Evolutionary conservation across 2,888 invertebrate genomes (phyloP), one percentile per base, ranked within the genome.

Genomic region (Drosophila barbarae): DNA sequence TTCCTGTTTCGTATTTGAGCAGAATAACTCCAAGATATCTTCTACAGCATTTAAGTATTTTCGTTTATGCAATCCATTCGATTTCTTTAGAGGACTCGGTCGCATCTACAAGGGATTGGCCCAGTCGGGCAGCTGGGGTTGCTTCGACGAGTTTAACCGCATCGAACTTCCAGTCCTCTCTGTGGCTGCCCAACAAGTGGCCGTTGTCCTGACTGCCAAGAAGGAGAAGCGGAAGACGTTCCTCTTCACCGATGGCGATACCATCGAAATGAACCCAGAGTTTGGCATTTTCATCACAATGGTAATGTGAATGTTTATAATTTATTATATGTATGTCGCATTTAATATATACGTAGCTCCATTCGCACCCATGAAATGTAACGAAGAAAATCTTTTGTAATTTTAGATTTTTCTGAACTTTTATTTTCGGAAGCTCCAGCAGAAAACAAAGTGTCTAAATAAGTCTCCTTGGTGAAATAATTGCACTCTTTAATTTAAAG

Each of bases 271-370:
- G 94, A 98, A 97, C 89, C 94, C 95, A 0, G 98, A 98, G 89
- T 97, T 98, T 90, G 98, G 98, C 36, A 97, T 98, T 81, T 98
- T 98, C 87, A 95, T 98, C 69, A 98, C 98, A 35, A 98, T 98
- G 98, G 97, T 96, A 89, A 86, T 18, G 80, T 72, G 21, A 9
- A 15, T n/a, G 0, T 36, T 36, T 26, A 28, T 32, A 3, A 23
- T 28, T 30, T 21, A 30, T 30, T 1, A 28, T 32, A 36, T 15
- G 34, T 6, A 36, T 15, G 34, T 6, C 3, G 15, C 12, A 28
- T 35, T 21, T 10, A 30, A 28, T 26, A 35, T 15, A 15, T 35
- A 15, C 15, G 13, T 35, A 28, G 18, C 28, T 36, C 12, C 7
- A 53, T 3, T 10, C 6, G 18, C 30, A 13, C 28, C 7, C 55